Evolutionary conservation across 2,797 vertebrate genomes (phyloP).

Genomic region (Phrynocephalus forsythii): DNA sequence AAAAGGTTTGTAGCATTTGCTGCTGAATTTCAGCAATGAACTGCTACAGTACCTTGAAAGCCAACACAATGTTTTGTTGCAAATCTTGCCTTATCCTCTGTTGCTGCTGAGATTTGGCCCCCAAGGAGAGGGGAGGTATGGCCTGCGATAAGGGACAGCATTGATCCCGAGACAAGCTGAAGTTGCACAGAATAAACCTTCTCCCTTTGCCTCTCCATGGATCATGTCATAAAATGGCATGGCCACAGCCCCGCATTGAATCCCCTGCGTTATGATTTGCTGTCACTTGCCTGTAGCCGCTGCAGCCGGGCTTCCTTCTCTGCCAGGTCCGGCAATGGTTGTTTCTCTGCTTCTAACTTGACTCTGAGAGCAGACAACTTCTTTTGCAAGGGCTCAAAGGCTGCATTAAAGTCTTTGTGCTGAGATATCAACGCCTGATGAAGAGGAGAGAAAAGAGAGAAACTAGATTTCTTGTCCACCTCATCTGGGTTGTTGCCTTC

Average conservation of each 20-base stretch:
- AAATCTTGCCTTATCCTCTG: too few species aligned
- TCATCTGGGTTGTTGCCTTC: background rate
- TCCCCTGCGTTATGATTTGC: background rate
- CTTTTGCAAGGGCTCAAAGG: conserved; percentile 76
- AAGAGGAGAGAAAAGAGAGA: conserved; percentile 20
- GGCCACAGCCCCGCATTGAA: background rate
- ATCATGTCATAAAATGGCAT: background rate
- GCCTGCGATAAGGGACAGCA: too few species aligned
- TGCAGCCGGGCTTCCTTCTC: conserved; percentile 88
- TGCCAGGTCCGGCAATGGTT: conserved; percentile 83
- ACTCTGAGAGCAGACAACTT: conserved; percentile 79
- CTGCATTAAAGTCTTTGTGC: conserved; percentile 85
- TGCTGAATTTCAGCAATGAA: too few species aligned
- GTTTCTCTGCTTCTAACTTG: conserved; percentile 75
- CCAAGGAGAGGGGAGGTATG: too few species aligned
- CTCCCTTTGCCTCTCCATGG: background rate
- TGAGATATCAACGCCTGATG: conserved; percentile 83
- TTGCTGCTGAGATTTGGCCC: too few species aligned
- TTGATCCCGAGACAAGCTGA: too few species aligned
- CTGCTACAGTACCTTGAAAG: too few species aligned
- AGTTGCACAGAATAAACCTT: too few species aligned
- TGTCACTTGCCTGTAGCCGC: conserved; percentile 82
- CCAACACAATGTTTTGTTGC: too few species aligned
- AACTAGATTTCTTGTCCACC: background rate
- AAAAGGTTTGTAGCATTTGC: too few species aligned